Evolutionary conservation across 1,140 invertebrate species (phyloP).

Genomic region (Phocides pigmalion): DNA sequence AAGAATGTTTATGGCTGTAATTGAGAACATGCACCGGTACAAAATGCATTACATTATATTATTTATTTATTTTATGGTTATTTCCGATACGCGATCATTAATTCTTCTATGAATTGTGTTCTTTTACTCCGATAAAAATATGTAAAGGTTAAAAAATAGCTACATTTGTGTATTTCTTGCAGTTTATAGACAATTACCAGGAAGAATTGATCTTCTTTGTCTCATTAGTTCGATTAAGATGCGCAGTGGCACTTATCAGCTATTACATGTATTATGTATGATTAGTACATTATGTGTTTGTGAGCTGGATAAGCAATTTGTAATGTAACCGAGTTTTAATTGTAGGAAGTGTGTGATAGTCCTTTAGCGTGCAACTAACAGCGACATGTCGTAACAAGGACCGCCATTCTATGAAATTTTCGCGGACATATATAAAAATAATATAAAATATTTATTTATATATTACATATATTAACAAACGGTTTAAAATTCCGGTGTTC

Average conservation of each 20-base stretch:
- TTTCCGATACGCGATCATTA: no score
- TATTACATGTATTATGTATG: conserved; percentile 31
- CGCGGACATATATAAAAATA: background rate
- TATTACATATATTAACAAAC: no score
- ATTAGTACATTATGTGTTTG: conserved; percentile 21
- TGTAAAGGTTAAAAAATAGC: no score
- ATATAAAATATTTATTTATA: no score
- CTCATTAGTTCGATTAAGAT: conserved; percentile 29
- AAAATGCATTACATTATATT: no score
- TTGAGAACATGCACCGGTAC: no score
- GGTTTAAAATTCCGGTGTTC: no score
- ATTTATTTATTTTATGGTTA: no score
- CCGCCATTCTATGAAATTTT: background rate
- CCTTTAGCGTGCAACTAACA: background rate
- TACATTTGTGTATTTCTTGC: background rate
- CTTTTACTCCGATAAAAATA: no score
- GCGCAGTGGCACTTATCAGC: conserved; percentile 23
- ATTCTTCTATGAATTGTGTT: no score
- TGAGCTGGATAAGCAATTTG: conserved; percentile 3
- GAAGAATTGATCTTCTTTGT: conserved; percentile 20
- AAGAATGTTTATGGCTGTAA: no score
- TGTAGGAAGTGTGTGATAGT: conserved; percentile 10
- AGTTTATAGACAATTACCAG: conserved; percentile 17
- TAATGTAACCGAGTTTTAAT: conserved; percentile 8
- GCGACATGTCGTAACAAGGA: background rate